Base-by-base conservation (phyloP, 2,113 vertebrate genomes). In the Coptodon rendalli region DNA sequence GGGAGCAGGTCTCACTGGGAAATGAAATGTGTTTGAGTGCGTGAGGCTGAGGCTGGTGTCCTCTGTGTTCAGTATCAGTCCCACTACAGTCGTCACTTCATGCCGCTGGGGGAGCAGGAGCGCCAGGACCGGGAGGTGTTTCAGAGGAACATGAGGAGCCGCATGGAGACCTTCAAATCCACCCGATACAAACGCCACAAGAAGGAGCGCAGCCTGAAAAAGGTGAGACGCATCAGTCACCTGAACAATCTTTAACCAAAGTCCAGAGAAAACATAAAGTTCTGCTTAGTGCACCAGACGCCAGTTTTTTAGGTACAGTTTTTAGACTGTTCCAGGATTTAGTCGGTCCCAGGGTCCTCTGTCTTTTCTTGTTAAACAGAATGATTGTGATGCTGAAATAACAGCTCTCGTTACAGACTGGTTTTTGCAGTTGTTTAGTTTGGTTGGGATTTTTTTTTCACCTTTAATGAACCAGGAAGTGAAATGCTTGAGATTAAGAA, bases 71-170 rank as follows among this genome's bases (percentile, higher is more conserved):
- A 99, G 98, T 98, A 98, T 88, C 98, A 98, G 94, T 97, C 98
- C 87, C 98, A 98, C 96, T 99, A 99, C 94, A 98, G 98, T 93
- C 98, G 98, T 48, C 98, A 99, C 96, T 99, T 99, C 96, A 98
- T 99, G 97, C 95, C 97, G 43, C 96, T 97, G 91, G 97, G 97
- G 12, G 97, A 97, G 22, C 97, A 98, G 94, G 98, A 98, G 90
- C 97, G 98, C 9, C 98, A 99, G 95, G 98, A 99, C 86, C 97
- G 98, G 56, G 98, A 99, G 93, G 96, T 99, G 90, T 99, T 99
- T 93, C 97, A 98, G 94, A 97, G 98, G 95, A 99, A 99, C 96
- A 99, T 99, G 98, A 98, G 96, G 95, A 97, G 97, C 84, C 97
- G 98, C 10, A 97, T 99, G 89, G 98, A 99, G 93, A 98, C 97